phyloP scores from a whole-genome alignment of 2,888 invertebrate species.

The Phasia obesa region DNA sequence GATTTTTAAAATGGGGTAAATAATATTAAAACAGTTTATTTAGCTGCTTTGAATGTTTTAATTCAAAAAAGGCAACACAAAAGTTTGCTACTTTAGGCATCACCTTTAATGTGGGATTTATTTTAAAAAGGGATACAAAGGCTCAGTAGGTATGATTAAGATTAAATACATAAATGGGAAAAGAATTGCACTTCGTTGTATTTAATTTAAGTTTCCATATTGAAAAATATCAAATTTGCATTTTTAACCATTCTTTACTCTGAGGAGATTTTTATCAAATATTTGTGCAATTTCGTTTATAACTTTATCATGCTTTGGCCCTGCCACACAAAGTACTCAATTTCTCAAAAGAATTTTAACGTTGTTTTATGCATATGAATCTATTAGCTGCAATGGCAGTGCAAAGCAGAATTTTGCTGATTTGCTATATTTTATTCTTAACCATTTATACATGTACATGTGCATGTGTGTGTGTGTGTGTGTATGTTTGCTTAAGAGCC shows the following conservation, averaged over 20 bases:
- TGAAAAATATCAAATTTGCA: not conserved
- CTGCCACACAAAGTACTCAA: not conserved
- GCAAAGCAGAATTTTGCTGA: constrained; percentile 30
- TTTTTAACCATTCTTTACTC: not conserved
- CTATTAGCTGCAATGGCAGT: not conserved
- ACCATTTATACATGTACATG: too few relatives aligned
- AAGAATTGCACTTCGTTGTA: too few relatives aligned
- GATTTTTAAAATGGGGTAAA: constrained; percentile 26
- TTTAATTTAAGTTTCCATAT: too few relatives aligned
- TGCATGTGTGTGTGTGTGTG: not conserved
- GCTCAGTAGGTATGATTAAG: too few relatives aligned
- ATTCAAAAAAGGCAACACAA: not conserved
- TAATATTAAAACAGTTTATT: constrained; percentile 4
- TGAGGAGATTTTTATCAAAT: constrained; percentile 42
- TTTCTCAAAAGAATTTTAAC: constrained; percentile 33
- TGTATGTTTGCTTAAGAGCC: not conserved
- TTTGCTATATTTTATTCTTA: constrained; percentile 27
- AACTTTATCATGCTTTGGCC: not conserved
- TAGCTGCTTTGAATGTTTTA: not conserved
- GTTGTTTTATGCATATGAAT: constrained; percentile 49
- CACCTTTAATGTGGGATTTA: too few relatives aligned
- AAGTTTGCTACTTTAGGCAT: not conserved
- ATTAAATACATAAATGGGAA: too few relatives aligned
- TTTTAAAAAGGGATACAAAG: too few relatives aligned
- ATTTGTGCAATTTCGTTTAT: constrained; percentile 53